Evolutionary conservation across 1,140 invertebrate genomes (phyloP), one percentile per base, ranked within the genome.

Genomic region (Calycopis cecrops): DNA sequence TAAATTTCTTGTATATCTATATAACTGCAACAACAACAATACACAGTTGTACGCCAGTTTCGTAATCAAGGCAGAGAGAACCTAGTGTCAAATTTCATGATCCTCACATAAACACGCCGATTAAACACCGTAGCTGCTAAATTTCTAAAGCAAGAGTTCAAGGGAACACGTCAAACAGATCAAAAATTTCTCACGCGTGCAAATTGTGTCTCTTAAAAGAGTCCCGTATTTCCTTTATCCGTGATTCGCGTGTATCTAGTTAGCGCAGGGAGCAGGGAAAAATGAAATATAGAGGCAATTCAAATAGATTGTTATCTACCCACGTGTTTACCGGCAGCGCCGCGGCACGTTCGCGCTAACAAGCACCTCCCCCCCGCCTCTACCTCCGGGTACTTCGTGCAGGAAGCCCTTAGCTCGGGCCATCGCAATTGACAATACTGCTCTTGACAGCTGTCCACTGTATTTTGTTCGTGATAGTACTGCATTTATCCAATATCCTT

Each of bases 251-350:
- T 76, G 69, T 79, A 77, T 82, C 81, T 84, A 87, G 85, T 88
- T 88, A 88, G 79, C 72, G 72, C 72, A 69, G 62, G 56, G 67
- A 61, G 71, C 71, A 73, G 75, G 77, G 77, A 84, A 85, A 85
- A 88, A 88, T 87, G 83, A 88, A 84, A 87, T 88, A 88, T 87
- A 85, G 83, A 83, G 76, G 80, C 87, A 88, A 88, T 88, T 77
- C 85, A 83, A 86, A 86, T 82, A 85, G 85, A 88, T 88, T 80
- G 85, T 88, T 87, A 88, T 88, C 87, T 80, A 82, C 83, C 82
- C 85, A 83, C 84, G 79, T 87, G 85, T 88, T 88, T 87, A 79
- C 85, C 71, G 81, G 79, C 69, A 74, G 67, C 76, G 71, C 62
- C 76, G 73, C 69, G 76, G 75, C 83, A 85, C 83, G 84, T 84